Evolutionary conservation across 1,140 invertebrate species (phyloP).

Genomic region (Dryas iulia): DNA sequence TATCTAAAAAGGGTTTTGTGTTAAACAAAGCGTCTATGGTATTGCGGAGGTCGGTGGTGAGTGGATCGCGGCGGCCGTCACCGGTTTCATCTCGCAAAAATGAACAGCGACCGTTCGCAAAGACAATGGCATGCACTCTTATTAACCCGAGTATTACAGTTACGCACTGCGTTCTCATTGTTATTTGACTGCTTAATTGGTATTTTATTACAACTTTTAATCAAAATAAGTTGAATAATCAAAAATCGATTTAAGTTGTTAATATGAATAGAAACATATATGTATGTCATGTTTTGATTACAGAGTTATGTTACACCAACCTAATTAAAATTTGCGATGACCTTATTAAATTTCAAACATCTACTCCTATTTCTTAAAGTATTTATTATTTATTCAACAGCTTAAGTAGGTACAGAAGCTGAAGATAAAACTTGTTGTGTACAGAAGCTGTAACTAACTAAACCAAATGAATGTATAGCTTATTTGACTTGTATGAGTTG

Average conservation of each 20-base stretch:
- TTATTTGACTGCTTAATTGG: conserved; percentile 8
- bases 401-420: no score
- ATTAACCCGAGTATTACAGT: conserved; percentile 42
- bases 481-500: no score
- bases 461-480: no score
- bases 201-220: conserved; percentile 1
- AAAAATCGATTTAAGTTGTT: conserved; percentile 4
- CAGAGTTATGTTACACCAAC: not conserved
- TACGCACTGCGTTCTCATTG: conserved; percentile 26
- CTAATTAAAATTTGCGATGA: not conserved
- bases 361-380: not conserved
- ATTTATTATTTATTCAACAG: no score
- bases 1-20: conserved; percentile 45
- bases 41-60: conserved; percentile 12
- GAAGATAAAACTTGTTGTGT: no score
- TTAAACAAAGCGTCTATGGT: conserved; percentile 34
- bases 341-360: not conserved
- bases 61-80: conserved; percentile 24
- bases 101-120: conserved; percentile 15
- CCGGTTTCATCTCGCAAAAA: conserved; percentile 33
- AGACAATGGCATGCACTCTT: conserved; percentile 49
- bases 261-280: not conserved
- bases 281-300: no score
- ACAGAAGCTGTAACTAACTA: no score
- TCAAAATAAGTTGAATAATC: not conserved